Percentiles rank a stretch among this genome's conserved stretches.
These are phyloP conservation scores for Aphelenchoides besseyi DNA, from an alignment of 1,140 invertebrate genomes.

Conservation along the genomic window DNA sequence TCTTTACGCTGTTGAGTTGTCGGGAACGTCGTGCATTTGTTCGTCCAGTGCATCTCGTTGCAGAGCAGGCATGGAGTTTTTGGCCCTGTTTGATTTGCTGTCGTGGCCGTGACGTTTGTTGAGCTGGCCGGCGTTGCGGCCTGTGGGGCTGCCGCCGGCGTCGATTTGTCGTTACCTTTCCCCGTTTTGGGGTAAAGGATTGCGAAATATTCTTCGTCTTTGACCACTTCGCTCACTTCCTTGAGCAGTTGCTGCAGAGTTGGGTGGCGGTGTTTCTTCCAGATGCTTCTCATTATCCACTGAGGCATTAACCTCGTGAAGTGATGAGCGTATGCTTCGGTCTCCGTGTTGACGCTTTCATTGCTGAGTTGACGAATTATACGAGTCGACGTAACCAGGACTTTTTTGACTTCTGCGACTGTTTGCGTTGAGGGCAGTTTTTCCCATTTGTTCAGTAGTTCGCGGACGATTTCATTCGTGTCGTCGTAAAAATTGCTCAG, in stretches of 20 bases:
- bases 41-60: background rate
- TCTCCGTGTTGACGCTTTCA: background rate
- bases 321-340: background rate
- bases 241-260: background rate
- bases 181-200: background rate
- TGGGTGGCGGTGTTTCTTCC: background rate
- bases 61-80: background rate
- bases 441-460: background rate
- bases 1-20: too few relatives aligned
- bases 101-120: too few relatives aligned
- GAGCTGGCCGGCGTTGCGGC: too few relatives aligned
- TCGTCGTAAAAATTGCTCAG: background rate
- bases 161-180: background rate
- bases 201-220: background rate
- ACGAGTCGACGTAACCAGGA: background rate
- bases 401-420: background rate
- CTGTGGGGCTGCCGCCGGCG: background rate
- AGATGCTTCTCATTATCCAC: background rate
- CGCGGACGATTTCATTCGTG: background rate
- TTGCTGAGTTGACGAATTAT: background rate
- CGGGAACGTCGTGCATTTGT: too few relatives aligned
- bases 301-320: background rate
- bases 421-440: background rate
- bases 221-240: background rate
- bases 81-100: background rate